Evolutionary conservation across 2,113 vertebrate genomes (phyloP).

Genomic region (Pangasianodon gigas): DNA sequence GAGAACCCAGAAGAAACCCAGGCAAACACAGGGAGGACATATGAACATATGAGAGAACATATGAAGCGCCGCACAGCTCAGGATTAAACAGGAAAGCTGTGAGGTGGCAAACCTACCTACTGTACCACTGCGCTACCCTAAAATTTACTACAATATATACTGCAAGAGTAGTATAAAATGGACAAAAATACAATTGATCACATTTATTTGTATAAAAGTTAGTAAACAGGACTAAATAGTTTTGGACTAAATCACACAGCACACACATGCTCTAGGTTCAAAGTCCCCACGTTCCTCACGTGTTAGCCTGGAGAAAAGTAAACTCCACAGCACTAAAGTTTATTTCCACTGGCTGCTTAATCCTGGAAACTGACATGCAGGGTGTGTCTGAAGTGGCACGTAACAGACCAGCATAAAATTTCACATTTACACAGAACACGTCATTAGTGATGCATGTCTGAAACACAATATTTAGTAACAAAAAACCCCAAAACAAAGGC

Average conservation of each 20-base stretch:
- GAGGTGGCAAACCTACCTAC: not conserved
- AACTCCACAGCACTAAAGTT: not conserved
- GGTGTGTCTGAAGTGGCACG: not conserved
- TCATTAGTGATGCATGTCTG: not conserved
- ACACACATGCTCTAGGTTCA: not conserved
- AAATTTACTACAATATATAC: too few species aligned
- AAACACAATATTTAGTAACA: not conserved
- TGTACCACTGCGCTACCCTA: not conserved
- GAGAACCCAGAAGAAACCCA: not conserved
- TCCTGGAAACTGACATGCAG: not conserved
- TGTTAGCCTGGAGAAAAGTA: not conserved
- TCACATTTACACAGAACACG: not conserved
- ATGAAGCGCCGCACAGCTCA: not conserved
- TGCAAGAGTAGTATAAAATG: not conserved
- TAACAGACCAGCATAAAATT: not conserved
- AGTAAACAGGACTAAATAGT: not conserved
- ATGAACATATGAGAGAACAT: not conserved
- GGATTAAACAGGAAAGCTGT: not conserved
- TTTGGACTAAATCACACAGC: not conserved
- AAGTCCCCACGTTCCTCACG: not conserved
- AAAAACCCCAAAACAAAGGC: not conserved
- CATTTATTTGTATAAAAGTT: not conserved
- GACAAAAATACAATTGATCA: not conserved
- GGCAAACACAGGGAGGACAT: not conserved
- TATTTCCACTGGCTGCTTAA: not conserved